A percentile compares a stretch with the other conserved stretches of the same genome.
Evolutionary conservation across 2,888 invertebrate species (phyloP).

Genomic region (Drosophila imparisetae): DNA sequence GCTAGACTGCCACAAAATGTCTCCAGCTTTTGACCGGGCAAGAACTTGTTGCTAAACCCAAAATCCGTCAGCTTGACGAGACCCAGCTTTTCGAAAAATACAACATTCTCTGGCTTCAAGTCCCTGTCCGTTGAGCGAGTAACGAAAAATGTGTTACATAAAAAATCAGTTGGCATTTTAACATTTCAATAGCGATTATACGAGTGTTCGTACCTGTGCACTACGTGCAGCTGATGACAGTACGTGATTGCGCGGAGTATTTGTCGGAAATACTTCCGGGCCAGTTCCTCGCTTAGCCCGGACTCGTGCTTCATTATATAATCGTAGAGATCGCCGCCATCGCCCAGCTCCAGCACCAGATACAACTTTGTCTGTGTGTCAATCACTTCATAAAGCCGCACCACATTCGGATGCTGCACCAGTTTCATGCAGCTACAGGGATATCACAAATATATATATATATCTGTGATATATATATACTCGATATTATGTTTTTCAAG

Average conservation of each 20-base stretch:
- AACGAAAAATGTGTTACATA: slow-evolving; percentile 51
- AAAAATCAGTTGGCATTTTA: slow-evolving; percentile 37
- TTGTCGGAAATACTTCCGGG: slow-evolving; percentile 97
- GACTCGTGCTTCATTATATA: slow-evolving; percentile 98
- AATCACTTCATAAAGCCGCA: slow-evolving; percentile 98
- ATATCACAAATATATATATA: slow-evolving; percentile 10
- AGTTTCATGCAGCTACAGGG: slow-evolving; percentile 95
- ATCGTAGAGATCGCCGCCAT: slow-evolving; percentile 99
- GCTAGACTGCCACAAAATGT: slow-evolving; percentile 99
- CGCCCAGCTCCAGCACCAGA: slow-evolving; percentile 97
- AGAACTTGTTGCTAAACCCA: slow-evolving; percentile 97
- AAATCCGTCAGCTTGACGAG: slow-evolving; percentile 99
- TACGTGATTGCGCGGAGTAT: slow-evolving; percentile 99
- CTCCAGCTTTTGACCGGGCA: slow-evolving; percentile 97
- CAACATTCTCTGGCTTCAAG: slow-evolving; percentile 99
- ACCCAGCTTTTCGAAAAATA: slow-evolving; percentile 98
- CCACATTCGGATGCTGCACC: slow-evolving; percentile 99
- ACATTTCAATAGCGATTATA: slow-evolving; percentile 4
- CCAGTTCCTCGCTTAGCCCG: slow-evolving; percentile 92
- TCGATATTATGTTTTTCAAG: background rate
- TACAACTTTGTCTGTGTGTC: slow-evolving; percentile 99
- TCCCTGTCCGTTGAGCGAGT: slow-evolving; percentile 87
- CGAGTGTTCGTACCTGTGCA: slow-evolving; percentile 85
- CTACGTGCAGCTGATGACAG: slow-evolving; percentile 94
- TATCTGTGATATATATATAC: background rate